A percentile compares a stretch with the other conserved stretches of the same genome.
Conservation (phyloP, 1,140 invertebrate species). For the Gonioctena quinquepunctata region DNA sequence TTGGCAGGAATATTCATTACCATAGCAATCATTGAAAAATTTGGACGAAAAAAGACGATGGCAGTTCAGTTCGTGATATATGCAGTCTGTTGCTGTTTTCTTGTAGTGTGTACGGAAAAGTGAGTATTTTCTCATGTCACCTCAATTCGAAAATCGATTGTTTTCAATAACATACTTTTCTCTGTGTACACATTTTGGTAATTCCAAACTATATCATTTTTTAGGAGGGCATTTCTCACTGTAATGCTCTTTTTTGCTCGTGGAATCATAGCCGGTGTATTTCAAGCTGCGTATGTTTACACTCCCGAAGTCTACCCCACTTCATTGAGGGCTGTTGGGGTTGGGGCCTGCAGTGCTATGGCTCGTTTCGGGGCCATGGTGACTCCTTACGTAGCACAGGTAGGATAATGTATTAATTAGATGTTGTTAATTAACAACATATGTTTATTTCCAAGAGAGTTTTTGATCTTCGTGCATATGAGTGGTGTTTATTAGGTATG, state of each 20-base stretch:
- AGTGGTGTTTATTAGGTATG: not conserved
- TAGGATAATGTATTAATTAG: conserved; percentile 53
- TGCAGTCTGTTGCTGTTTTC: conserved; percentile 77
- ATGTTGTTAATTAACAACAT: not conserved
- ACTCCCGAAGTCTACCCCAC: conserved; percentile 95
- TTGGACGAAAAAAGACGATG: conserved; percentile 92
- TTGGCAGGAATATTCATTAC: conserved; percentile 85
- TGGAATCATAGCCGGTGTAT: conserved; percentile 90
- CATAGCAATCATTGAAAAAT: conserved; percentile 86
- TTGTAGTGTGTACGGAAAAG: conserved; percentile 78
- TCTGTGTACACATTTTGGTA: not conserved
- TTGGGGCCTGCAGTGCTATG: conserved; percentile 88
- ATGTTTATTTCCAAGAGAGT: not conserved
- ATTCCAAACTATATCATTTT: conserved; percentile 42
- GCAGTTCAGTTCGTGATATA: conserved; percentile 90
- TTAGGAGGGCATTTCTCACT: conserved; percentile 78
- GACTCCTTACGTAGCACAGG: conserved; percentile 92
- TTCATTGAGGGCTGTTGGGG: conserved; percentile 81
- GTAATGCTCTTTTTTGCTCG: conserved; percentile 86
- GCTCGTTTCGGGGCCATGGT: conserved; percentile 90
- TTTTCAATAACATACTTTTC: not conserved
- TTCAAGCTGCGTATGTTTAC: conserved; percentile 94
- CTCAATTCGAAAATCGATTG: no score
- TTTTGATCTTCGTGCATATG: not conserved
- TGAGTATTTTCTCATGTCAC: conserved; percentile 63